phyloP scores from a whole-genome alignment of 64 coral and sea anemone genomes.

The Montipora sp. region DNA sequence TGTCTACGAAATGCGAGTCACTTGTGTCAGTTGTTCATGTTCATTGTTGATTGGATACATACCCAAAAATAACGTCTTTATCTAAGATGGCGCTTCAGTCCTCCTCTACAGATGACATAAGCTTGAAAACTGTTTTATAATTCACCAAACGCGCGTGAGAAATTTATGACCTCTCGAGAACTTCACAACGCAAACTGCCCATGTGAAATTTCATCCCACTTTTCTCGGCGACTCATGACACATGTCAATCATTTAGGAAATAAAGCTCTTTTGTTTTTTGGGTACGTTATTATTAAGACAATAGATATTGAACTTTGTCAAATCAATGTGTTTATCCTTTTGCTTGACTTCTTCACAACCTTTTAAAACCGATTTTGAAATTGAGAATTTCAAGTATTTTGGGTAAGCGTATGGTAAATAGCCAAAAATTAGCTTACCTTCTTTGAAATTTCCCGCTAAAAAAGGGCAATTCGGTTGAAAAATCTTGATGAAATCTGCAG shows the following conservation, averaged over 20 bases:
- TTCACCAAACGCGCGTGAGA: not conserved
- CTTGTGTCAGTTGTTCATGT: constrained; percentile 10
- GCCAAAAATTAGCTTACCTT: not conserved
- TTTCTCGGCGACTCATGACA: constrained; percentile 29
- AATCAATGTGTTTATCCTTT: constrained; percentile 26
- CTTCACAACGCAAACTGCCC: not conserved
- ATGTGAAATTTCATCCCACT: not conserved
- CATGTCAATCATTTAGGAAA: constrained; percentile 33
- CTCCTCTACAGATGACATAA: not conserved
- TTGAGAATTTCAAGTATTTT: not conserved
- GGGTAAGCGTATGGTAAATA: not conserved
- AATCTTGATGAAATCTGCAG: not conserved
- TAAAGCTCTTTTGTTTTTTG: not conserved
- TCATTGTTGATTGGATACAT: constrained; percentile 22
- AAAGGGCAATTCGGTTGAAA: not conserved
- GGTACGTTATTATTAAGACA: not conserved
- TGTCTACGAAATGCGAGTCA: not conserved
- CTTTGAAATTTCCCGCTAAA: constrained; percentile 20
- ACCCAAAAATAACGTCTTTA: not conserved
- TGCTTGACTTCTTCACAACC: not conserved
- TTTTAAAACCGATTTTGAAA: not conserved
- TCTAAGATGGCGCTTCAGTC: not conserved
- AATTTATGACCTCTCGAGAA: not conserved
- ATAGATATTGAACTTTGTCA: constrained; percentile 3
- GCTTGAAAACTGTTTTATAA: not conserved